Evolutionary conservation across 1,140 invertebrate genomes (phyloP), one percentile per base, ranked within the genome.

Genomic region (Triops longicaudatus): DNA sequence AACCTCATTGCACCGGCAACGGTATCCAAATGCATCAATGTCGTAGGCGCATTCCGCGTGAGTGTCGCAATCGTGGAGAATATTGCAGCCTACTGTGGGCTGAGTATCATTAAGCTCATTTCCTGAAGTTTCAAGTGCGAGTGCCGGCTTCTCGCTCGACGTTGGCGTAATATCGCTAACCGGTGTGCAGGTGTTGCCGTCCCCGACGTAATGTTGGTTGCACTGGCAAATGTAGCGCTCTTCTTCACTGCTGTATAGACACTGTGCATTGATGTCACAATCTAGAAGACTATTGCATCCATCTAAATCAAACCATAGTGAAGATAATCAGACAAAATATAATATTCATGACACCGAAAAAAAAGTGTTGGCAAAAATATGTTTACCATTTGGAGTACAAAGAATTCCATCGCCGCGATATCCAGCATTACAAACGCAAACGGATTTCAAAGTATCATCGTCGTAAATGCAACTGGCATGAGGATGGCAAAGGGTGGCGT

Each of bases 31-130:
- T 22, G 83, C 79, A 81, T 85, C 63, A 76, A 87, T 83, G 76
- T 90, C 88, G 80, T 90, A 93, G 0, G 88, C 85, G 83, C 97
- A 98, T 43, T 91, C 86, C n/a, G 93, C 95, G 82, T 96, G 89
- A 5, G 84, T 80, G 75, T 90, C 90, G 83, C 96, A 98, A 83
- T 96, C 94, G 81, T 94, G 90, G 0, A 91, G 82, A 5, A 91
- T 85, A 80, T 95, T 91, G 81, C 96, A 97, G 0, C 90, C 89
- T n/a, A 88, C 85, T 26, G 88, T 86, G 79, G 87, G 41, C 26
- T 17, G 74, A 14, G 26, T 75, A 31, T 27, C 93, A 95, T 0
- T 84, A 84, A 74, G 87, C 88, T 43, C 93, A 94, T 82, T 95
- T 91, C 73, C 94, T 93, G 75, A 88, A 86, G 83, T 89, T 97